Evolutionary conservation across 2,888 invertebrate genomes (phyloP).

Genomic region (Disparrhopalites patrizii): DNA sequence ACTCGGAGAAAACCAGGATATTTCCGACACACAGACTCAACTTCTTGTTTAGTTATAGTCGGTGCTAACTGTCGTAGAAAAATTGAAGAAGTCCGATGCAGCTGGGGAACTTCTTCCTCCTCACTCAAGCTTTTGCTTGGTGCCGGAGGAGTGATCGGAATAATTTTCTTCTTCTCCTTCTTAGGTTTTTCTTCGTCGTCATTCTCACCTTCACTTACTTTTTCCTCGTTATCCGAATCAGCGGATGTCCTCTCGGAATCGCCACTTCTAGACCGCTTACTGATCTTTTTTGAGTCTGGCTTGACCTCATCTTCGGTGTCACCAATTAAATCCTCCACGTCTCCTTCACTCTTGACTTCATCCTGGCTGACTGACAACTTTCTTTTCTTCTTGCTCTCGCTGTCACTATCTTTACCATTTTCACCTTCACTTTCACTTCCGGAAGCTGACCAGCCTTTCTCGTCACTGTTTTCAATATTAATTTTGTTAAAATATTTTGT

Average conservation of each 20-base stretch:
- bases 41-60: constrained; percentile 91
- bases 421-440: constrained; percentile 49
- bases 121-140: constrained; percentile 25
- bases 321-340: constrained; percentile 33
- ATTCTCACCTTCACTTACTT: constrained; percentile 31
- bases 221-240: constrained; percentile 26
- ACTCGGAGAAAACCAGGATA: constrained; percentile 92
- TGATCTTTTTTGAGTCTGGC: constrained; percentile 11
- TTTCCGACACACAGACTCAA: constrained; percentile 82
- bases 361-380: constrained; percentile 15
- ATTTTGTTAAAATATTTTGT: constrained; percentile 2
- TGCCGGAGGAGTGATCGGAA: constrained; percentile 11
- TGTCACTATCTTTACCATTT: constrained; percentile 51
- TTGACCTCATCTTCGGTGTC: constrained; percentile 14
- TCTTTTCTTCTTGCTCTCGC: constrained; percentile 20
- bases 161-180: constrained; percentile 29
- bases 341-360: constrained; percentile 30
- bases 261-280: constrained; percentile 45
- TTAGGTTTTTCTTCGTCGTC: constrained; percentile 35
- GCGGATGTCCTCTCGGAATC: constrained; percentile 26
- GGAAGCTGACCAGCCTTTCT: constrained; percentile 22
- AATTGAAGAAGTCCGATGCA: constrained; percentile 95
- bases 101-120: constrained; percentile 52
- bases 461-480: neutral
- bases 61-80: constrained; percentile 94